Base-by-base conservation (phyloP, 2,888 invertebrate genomes). In the Doris montereyensis region DNA sequence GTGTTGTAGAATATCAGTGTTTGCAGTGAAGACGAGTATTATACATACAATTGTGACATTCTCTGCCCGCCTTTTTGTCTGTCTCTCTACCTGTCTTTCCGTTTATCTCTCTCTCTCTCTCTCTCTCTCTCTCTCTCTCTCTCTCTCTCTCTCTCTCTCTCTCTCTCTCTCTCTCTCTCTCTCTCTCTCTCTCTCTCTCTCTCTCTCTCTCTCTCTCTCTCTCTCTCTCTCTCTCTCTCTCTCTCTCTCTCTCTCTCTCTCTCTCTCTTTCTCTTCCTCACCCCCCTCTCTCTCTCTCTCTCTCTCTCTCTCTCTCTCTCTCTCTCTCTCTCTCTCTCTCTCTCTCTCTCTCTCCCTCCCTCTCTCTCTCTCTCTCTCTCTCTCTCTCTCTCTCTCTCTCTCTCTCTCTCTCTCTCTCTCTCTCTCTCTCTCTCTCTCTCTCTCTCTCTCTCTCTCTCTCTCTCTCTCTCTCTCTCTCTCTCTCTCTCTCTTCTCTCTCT, bases 131-230 rank as follows among this genome's bases (percentile, higher is more conserved):
- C 34, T 35, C 35, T 32, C 41, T n/a, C 41, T n/a, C 28, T n/a
- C n/a, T n/a, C 41, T n/a, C 35, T 21, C 35, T 21, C 71, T 34
- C 71, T 34, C 34, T 71, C 35, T 71, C 71, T 71, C 71, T 71
- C 71, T 71, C 10, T 71, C 34, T 71, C 34, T 35, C 34, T 34
- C 71, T 71, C n/a, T 72, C 52, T 72, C 72, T 72, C 24, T 72
- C 72, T 72, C 34, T 71, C 71, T 71, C 24, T 71, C 71, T 71
- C 34, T 71, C n/a, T 71, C 34, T 34, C 13, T 34, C 13, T 34
- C 3, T 34, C 3, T 10, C n/a, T 34, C 71, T 71, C 71, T 71
- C 34, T 71, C 71, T 71, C 71, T 71, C 32, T 71, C 71, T 71
- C 35, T 71, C 71, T 71, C 34, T 71, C 71, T 71, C 34, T 71